Conservation (phyloP, 2,797 vertebrate genomes). For the Morus bassanus region DNA sequence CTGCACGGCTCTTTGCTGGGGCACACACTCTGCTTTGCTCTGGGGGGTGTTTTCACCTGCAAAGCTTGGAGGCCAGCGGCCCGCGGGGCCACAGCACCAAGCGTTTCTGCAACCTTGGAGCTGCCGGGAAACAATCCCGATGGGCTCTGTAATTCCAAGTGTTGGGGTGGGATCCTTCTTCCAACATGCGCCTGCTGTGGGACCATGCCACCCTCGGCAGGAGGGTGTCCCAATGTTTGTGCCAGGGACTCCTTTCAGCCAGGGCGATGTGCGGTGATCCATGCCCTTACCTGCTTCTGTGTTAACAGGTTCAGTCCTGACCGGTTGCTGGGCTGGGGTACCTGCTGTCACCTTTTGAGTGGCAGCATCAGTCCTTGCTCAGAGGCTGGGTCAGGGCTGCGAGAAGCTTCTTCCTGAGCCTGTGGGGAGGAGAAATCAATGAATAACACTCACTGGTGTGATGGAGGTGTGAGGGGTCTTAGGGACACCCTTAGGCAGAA, state of each 20-base stretch:
- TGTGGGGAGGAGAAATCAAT: rapidly evolving
- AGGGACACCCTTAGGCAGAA: background rate
- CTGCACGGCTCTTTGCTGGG: rapidly evolving
- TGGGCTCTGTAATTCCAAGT: background rate
- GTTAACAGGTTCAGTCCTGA: background rate
- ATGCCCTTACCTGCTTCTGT: background rate
- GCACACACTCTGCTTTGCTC: background rate
- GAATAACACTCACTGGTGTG: background rate
- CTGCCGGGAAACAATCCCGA: rapidly evolving
- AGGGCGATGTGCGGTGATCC: rapidly evolving
- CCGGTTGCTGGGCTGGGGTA: rapidly evolving
- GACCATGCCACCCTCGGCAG: rapidly evolving
- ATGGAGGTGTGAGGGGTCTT: background rate
- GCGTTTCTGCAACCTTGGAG: background rate
- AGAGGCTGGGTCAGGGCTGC: background rate
- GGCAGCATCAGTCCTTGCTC: background rate
- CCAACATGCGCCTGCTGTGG: rapidly evolving
- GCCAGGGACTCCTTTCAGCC: background rate
- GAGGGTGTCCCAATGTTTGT: background rate
- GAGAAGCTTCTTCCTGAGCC: background rate
- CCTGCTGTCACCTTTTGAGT: background rate
- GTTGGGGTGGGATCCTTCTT: background rate
- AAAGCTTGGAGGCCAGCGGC: background rate
- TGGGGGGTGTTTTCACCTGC: background rate
- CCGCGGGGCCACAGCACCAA: background rate